Percentiles rank a stretch among this genome's conserved stretches.
Evolutionary conservation across 2,888 invertebrate species (phyloP).

Genomic region (Phrixothrix hirtus): DNA sequence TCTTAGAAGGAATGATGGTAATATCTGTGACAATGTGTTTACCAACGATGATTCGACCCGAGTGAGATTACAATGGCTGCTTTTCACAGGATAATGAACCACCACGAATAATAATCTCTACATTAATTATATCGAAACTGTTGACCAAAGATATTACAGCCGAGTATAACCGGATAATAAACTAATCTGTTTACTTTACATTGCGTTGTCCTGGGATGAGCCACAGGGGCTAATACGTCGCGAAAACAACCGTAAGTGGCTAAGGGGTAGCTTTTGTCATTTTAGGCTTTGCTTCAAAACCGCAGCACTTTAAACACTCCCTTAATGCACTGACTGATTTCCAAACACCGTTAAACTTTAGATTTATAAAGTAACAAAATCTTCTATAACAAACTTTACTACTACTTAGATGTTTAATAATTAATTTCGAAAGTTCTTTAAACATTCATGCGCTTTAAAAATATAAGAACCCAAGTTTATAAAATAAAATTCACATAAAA

Average conservation of each 20-base stretch:
- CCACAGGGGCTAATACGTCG: constrained; percentile 23
- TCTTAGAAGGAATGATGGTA: constrained; percentile 30
- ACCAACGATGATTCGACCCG: constrained; percentile 31
- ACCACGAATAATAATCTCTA: constrained; percentile 48
- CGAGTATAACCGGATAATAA: constrained; percentile 49
- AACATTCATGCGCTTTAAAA: constrained; percentile 16
- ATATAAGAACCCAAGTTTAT: too few species aligned
- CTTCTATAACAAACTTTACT: constrained; percentile 22
- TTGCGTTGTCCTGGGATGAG: constrained; percentile 39
- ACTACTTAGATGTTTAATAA: constrained; percentile 16
- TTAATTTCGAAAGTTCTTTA: constrained; percentile 19
- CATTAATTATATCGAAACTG: constrained; percentile 51
- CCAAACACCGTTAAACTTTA: constrained; percentile 24
- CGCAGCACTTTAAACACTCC: constrained; percentile 28
- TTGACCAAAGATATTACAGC: constrained; percentile 52
- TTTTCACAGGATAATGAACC: constrained; percentile 35
- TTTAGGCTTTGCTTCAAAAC: constrained; percentile 32
- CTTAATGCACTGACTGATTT: constrained; percentile 32
- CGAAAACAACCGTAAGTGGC: constrained; percentile 31
- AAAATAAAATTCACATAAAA: too few species aligned
- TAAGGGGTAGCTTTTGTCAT: constrained; percentile 34
- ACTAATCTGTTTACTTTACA: constrained; percentile 53
- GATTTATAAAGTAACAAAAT: constrained; percentile 20
- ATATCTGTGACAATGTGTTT: constrained; percentile 31
- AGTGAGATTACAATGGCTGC: constrained; percentile 30